Evolutionary conservation across 2,797 vertebrate species (phyloP).

Genomic region (Lepus oiostolus): DNA sequence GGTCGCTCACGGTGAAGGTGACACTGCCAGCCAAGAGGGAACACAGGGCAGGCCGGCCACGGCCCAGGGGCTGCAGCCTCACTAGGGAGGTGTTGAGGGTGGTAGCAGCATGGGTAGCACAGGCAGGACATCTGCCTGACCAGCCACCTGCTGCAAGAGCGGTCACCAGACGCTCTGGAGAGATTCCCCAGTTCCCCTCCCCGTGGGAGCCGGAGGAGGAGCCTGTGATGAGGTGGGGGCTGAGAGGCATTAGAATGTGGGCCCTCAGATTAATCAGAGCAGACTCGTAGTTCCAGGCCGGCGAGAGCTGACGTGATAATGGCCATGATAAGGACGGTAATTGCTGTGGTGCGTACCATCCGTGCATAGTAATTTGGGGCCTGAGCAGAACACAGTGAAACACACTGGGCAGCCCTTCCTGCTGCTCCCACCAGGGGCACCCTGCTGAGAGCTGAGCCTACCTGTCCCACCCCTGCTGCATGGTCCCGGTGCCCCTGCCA

Average conservation of each 20-base stretch:
- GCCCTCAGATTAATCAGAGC: not conserved
- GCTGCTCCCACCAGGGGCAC: not conserved
- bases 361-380: not conserved
- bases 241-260: not conserved
- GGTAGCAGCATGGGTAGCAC: accelerated
- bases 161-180: not conserved
- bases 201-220: not conserved
- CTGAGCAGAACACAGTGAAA: not conserved
- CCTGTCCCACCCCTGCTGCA: not conserved
- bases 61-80: not conserved
- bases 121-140: not conserved
- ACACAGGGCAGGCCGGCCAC: not conserved
- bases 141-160: not conserved
- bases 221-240: not conserved
- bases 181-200: not conserved
- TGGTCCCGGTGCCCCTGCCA: accelerated
- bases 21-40: not conserved
- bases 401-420: not conserved
- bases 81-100: not conserved
- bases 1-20: accelerated
- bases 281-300: not conserved
- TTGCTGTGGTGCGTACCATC: accelerated
- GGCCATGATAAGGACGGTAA: not conserved
- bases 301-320: accelerated
- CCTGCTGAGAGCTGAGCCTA: not conserved